Evolutionary conservation across 92 coral and sea anemone species (phyloP).

Genomic region (Isaurus tuberculatus): DNA sequence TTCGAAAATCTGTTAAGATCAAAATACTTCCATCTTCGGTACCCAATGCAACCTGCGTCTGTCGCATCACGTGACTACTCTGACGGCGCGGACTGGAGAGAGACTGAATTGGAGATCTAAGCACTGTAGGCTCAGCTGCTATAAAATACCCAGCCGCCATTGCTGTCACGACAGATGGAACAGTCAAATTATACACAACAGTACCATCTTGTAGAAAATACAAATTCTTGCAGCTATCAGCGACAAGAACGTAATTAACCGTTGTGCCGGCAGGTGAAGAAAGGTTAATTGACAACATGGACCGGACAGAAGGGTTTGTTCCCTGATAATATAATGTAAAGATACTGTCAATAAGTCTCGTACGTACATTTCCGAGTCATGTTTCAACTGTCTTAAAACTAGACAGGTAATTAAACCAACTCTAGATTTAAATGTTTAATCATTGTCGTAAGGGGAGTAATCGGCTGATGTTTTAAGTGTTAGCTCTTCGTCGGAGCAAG

Average conservation of each 20-base stretch:
- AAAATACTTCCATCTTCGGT: conserved; percentile 75
- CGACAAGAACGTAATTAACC: conserved; percentile 77
- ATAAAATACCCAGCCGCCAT: conserved; percentile 83
- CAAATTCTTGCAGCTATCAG: conserved; percentile 79
- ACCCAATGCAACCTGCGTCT: conserved; percentile 81
- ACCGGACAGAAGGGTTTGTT: conserved; percentile 59
- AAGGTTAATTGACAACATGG: conserved; percentile 73
- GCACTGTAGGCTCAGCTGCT: conserved; percentile 59
- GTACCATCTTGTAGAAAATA: conserved; percentile 80
- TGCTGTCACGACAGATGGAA: conserved; percentile 82
- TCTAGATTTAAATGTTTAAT: too few species aligned
- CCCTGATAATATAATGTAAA: conserved; percentile 50
- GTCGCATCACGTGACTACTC: conserved; percentile 55
- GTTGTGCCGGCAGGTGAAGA: conserved; percentile 60
- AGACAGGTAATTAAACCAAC: too few species aligned
- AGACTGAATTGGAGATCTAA: conserved; percentile 75
- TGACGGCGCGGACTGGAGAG: conserved; percentile 70
- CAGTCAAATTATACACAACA: conserved; percentile 68
- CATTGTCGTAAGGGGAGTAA: too few species aligned
- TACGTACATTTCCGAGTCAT: too few species aligned
- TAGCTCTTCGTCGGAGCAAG: too few species aligned
- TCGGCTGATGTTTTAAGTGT: too few species aligned
- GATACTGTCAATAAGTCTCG: neutral
- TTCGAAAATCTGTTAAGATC: conserved; percentile 68
- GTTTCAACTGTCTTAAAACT: too few species aligned